Percentiles rank a stretch among this genome's conserved stretches.
phyloP scores from a whole-genome alignment of 2,797 vertebrate genomes.

The Phrynocephalus guinanensis region DNA sequence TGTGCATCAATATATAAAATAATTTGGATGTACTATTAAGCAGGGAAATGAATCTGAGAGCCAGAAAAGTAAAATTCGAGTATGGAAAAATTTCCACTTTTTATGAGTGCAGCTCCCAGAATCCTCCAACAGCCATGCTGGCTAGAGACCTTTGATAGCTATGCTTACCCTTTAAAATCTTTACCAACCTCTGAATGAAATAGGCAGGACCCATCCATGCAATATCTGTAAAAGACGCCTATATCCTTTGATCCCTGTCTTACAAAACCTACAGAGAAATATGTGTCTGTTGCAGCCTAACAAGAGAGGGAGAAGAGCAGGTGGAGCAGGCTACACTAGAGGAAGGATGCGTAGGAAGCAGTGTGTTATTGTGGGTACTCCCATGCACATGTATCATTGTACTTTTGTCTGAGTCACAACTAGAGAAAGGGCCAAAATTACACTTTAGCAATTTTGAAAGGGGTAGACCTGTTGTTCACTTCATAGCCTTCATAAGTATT shows the following conservation, averaged over 20 bases:
- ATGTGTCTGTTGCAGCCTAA: not conserved
- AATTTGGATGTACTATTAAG: not conserved
- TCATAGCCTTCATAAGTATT: not conserved
- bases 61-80: not conserved
- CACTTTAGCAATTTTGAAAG: not conserved
- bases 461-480: not conserved
- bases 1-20: not conserved
- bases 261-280: not conserved
- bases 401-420: not conserved
- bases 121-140: too few species aligned
- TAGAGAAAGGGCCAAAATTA: not conserved
- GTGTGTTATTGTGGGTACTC: not conserved
- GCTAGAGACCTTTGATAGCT: too few species aligned
- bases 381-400: not conserved
- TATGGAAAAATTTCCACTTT: too few species aligned
- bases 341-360: not conserved
- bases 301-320: not conserved
- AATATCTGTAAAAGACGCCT: not conserved
- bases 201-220: not conserved
- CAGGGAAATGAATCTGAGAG: not conserved
- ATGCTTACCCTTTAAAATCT: too few species aligned
- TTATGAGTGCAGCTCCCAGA: too few species aligned
- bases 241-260: not conserved
- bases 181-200: too few species aligned
- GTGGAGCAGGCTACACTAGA: not conserved